Conservation (phyloP, 2,113 vertebrate species). For the Corythornis madagascariensis region DNA sequence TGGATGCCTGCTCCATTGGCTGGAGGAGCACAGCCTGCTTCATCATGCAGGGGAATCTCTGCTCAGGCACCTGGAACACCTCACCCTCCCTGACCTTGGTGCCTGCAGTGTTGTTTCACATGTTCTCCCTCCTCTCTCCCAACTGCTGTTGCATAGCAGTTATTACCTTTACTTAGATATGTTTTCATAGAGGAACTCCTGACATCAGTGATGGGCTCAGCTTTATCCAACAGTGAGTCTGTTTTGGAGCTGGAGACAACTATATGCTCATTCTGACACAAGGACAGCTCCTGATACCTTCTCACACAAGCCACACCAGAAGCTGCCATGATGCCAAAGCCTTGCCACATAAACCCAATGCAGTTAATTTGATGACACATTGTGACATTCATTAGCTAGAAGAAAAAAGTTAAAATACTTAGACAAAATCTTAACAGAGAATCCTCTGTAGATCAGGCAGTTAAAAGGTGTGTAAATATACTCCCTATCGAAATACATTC, state of each 20-base stretch:
- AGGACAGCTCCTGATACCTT: not conserved
- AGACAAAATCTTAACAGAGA: not conserved
- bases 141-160: not conserved
- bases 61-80: too few relatives aligned
- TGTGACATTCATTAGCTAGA: not conserved
- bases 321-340: not conserved
- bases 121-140: not conserved
- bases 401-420: not conserved
- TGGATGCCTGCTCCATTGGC: not conserved
- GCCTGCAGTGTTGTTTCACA: too few relatives aligned
- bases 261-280: not conserved
- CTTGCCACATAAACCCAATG: not conserved
- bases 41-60: too few relatives aligned
- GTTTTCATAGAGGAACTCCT: not conserved
- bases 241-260: not conserved
- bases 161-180: not conserved
- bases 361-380: fast-evolving
- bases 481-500: not conserved
- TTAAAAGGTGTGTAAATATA: not conserved
- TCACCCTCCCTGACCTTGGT: too few relatives aligned
- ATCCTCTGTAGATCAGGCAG: not conserved
- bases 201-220: not conserved
- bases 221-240: not conserved
- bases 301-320: not conserved
- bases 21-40: not conserved